A percentile compares a stretch with the other conserved stretches of the same genome.
phyloP scores from a whole-genome alignment of 2,888 invertebrate species.

The Noctua pronuba region DNA sequence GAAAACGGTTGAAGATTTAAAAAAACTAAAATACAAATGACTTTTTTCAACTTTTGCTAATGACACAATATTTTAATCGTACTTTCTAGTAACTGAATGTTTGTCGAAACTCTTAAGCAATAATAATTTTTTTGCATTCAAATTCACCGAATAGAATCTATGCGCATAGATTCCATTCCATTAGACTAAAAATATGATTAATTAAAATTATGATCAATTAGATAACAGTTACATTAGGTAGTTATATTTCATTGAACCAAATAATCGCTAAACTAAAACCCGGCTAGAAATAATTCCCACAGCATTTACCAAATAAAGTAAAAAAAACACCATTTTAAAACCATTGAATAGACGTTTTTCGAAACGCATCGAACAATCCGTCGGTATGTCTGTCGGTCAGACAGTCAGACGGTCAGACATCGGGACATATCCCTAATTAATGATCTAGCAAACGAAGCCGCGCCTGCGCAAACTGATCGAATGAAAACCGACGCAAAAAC shows the following conservation, averaged over 20 bases:
- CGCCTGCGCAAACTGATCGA: constrained; percentile 70
- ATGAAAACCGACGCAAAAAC: constrained; percentile 80
- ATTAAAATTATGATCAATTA: background rate
- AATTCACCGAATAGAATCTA: background rate
- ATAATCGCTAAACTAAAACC: constrained; percentile 14
- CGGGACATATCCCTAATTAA: constrained; percentile 83
- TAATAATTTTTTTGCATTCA: background rate
- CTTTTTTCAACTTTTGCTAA: background rate
- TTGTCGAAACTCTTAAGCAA: background rate
- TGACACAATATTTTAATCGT: too few relatives aligned
- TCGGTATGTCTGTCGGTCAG: constrained; percentile 64
- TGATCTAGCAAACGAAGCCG: constrained; percentile 81
- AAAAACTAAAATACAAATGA: background rate
- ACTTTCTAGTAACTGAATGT: background rate
- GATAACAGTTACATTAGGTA: background rate
- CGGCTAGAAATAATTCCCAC: constrained; percentile 57
- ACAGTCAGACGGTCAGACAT: constrained; percentile 73
- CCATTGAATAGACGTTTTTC: constrained; percentile 64
- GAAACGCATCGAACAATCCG: constrained; percentile 64
- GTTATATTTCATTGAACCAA: background rate
- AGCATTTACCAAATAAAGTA: constrained; percentile 29
- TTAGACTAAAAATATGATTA: too few relatives aligned
- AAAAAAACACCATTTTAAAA: constrained; percentile 36
- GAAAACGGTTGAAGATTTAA: background rate
- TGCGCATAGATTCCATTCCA: background rate